These are phyloP conservation scores for Drymonia ruficornis DNA, from an alignment of 2,888 invertebrate genomes.

Conservation along the genomic window DNA sequence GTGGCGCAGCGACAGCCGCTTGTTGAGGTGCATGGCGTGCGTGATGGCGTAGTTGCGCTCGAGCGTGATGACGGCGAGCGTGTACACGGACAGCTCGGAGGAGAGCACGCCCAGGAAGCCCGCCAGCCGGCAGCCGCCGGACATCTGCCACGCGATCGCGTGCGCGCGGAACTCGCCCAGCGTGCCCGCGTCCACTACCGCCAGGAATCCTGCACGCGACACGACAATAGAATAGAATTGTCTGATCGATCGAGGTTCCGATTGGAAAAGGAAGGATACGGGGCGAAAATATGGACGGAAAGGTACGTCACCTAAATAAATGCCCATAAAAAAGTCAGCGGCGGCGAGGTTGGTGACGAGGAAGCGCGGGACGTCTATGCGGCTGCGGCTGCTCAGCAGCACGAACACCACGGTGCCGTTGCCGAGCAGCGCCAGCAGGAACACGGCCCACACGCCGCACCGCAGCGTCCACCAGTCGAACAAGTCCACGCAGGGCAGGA, in stretches of 20 bases:
- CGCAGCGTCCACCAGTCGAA: slow-evolving; percentile 99
- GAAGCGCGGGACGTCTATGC: slow-evolving; percentile 98
- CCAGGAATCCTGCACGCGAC: slow-evolving; percentile 90
- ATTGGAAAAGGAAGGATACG: too few relatives aligned
- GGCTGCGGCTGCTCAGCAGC: slow-evolving; percentile 94
- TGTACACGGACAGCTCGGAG: slow-evolving; percentile 97
- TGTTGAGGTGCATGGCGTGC: slow-evolving; percentile 98
- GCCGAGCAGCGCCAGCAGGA: slow-evolving; percentile 96
- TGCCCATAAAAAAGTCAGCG: slow-evolving; percentile 98
- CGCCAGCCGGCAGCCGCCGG: slow-evolving; percentile 95
- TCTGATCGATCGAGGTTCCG: too few relatives aligned
- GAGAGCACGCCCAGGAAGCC: slow-evolving; percentile 98
- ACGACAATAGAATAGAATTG: neutral
- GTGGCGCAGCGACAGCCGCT: slow-evolving; percentile 94
- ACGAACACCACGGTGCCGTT: slow-evolving; percentile 98
- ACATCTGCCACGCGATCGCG: slow-evolving; percentile 99
- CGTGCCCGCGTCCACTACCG: slow-evolving; percentile 98
- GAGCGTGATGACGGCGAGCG: slow-evolving; percentile 97
- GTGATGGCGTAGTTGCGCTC: slow-evolving; percentile 99
- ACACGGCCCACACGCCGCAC: slow-evolving; percentile 99
- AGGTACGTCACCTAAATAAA: slow-evolving; percentile 89
- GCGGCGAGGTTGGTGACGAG: slow-evolving; percentile 98
- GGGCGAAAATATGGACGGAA: too few relatives aligned
- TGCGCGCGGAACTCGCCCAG: slow-evolving; percentile 98
- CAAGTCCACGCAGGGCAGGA: slow-evolving; percentile 97